Conservation (phyloP, 1,140 invertebrate genomes). For the Pantala flavescens region DNA sequence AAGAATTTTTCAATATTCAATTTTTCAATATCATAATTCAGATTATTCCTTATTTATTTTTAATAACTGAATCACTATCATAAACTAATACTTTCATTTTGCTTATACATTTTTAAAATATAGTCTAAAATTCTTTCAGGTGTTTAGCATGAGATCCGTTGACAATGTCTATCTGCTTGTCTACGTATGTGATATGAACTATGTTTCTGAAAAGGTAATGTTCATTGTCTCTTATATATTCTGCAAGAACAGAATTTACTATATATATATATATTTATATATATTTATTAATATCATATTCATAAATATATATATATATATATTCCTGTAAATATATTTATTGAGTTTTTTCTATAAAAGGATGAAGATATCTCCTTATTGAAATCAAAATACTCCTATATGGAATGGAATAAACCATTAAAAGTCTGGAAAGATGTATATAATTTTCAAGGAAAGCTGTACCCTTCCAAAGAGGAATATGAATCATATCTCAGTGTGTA, state of each 20-base stretch:
- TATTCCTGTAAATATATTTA: constrained; percentile 22
- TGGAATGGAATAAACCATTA: constrained; percentile 37
- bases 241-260: too few relatives aligned
- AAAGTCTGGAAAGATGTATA: constrained; percentile 37
- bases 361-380: constrained; percentile 10
- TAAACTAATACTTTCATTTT: too few relatives aligned
- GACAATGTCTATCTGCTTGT: constrained; percentile 39
- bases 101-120: too few relatives aligned
- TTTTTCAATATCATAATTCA: too few relatives aligned
- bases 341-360: constrained; percentile 25
- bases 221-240: too few relatives aligned
- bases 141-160: constrained; percentile 38
- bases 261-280: constrained; percentile 29
- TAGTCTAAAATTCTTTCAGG: constrained; percentile 27
- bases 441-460: constrained; percentile 32
- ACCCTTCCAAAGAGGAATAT: constrained; percentile 30
- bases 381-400: constrained; percentile 7
- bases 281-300: too few relatives aligned
- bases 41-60: too few relatives aligned
- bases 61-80: too few relatives aligned
- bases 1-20: too few relatives aligned
- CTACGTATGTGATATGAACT: background rate
- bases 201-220: constrained; percentile 19
- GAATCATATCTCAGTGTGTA: background rate
- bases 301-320: constrained; percentile 26